Evolutionary conservation across 2,113 vertebrate species (phyloP).

Genomic region (Mormyrus iriodes): DNA sequence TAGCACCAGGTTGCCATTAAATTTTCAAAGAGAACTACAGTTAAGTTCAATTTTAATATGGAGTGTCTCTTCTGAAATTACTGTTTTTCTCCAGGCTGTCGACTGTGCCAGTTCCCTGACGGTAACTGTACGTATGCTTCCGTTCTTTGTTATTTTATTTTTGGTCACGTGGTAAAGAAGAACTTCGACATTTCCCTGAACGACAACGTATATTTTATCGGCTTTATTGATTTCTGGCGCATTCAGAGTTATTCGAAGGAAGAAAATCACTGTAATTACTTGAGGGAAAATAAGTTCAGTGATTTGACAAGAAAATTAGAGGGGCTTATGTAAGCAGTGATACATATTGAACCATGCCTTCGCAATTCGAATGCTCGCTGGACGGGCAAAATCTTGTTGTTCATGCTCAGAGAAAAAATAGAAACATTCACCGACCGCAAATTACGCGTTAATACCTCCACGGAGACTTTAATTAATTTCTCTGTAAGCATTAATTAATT

Average conservation of each 20-base stretch:
- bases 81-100: not conserved
- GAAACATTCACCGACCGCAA: not conserved
- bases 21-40: not conserved
- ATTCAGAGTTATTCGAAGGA: not conserved
- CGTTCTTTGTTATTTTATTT: not conserved
- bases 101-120: not conserved
- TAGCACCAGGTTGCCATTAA: not conserved
- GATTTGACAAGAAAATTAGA: conserved; percentile 12
- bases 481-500: not conserved
- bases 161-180: not conserved
- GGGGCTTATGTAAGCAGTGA: not conserved
- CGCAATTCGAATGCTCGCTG: not conserved
- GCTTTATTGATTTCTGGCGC: not conserved
- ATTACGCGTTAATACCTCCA: not conserved
- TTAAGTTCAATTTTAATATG: conserved; percentile 3
- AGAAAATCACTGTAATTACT: conserved; percentile 14
- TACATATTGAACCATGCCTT: not conserved
- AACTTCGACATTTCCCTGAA: not conserved
- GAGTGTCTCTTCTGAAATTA: not conserved
- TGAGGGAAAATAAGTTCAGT: conserved; percentile 3
- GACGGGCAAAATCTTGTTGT: not conserved
- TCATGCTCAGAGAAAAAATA: not conserved
- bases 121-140: not conserved
- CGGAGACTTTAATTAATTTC: not conserved
- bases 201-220: not conserved